Conservation (phyloP, 2,888 invertebrate genomes). For the Opisthograptis luteolata region DNA sequence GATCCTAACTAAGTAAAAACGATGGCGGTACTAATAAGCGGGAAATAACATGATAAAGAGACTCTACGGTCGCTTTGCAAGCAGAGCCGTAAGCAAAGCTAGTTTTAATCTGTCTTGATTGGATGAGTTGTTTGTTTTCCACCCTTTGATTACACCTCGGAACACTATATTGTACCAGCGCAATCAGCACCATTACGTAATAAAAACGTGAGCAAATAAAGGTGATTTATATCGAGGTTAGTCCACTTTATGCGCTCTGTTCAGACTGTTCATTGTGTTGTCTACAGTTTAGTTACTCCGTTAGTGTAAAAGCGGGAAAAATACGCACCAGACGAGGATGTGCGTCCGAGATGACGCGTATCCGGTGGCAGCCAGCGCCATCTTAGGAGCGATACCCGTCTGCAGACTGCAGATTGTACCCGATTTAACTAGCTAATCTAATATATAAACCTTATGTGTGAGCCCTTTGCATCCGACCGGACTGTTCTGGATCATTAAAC, state of each 20-base stretch:
- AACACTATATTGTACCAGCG: constrained; percentile 43
- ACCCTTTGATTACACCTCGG: constrained; percentile 44
- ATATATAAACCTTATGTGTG: constrained; percentile 41
- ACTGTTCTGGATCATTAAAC: constrained; percentile 20
- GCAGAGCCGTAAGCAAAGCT: too few species aligned
- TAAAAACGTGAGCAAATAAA: constrained; percentile 60
- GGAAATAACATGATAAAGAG: too few species aligned
- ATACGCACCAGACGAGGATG: constrained; percentile 71
- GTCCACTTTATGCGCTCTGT: constrained; percentile 46
- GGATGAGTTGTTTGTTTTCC: constrained; percentile 50
- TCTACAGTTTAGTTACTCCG: constrained; percentile 48
- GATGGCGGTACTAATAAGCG: too few species aligned
- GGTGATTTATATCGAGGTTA: constrained; percentile 61
- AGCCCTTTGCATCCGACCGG: constrained; percentile 28
- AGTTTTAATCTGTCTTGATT: too few species aligned
- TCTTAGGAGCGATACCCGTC: constrained; percentile 57
- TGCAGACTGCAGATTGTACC: constrained; percentile 49
- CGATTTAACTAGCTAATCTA: constrained; percentile 52
- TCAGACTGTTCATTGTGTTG: constrained; percentile 53
- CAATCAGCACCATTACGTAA: constrained; percentile 63
- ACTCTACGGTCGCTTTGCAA: too few species aligned
- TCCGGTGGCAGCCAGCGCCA: constrained; percentile 63
- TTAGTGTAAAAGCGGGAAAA: constrained; percentile 67
- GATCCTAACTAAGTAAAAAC: too few species aligned
- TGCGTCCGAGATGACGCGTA: constrained; percentile 75